phyloP scores from a whole-genome alignment of 1,140 invertebrate species.

The Drepana arcuata region DNA sequence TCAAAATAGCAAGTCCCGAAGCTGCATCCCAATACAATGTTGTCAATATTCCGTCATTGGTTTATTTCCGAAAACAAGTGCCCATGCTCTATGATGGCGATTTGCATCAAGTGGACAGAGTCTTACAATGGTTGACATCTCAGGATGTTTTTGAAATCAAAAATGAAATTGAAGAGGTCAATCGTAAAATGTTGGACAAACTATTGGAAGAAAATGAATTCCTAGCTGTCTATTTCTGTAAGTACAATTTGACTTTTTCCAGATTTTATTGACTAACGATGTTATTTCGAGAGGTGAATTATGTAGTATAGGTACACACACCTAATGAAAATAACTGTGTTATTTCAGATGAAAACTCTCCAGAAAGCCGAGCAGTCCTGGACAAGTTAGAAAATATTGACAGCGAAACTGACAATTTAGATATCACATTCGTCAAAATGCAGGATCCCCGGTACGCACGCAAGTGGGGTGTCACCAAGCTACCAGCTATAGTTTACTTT shows the following conservation, averaged over 20 bases:
- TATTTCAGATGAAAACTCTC: conserved; percentile 81
- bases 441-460: conserved; percentile 91
- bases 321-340: neutral
- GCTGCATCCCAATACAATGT: conserved; percentile 87
- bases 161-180: conserved; percentile 97
- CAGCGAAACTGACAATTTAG: conserved; percentile 92
- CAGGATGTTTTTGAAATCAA: conserved; percentile 96
- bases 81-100: conserved; percentile 94
- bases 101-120: conserved; percentile 87
- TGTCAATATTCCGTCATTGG: conserved; percentile 86
- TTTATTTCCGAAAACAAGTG: conserved; percentile 90
- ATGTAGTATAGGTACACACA: too few relatives aligned
- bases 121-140: conserved; percentile 91
- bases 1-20: conserved; percentile 90
- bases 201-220: conserved; percentile 95
- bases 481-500: conserved; percentile 94
- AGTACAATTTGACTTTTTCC: too few relatives aligned
- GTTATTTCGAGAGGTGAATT: too few relatives aligned
- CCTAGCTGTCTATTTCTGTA: conserved; percentile 95
- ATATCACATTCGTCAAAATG: conserved; percentile 97
- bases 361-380: conserved; percentile 84
- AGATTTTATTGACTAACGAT: too few relatives aligned
- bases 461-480: conserved; percentile 95
- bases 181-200: conserved; percentile 95
- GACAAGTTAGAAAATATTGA: conserved; percentile 93